Evolutionary conservation across 64 coral and sea anemone genomes (phyloP), one percentile per base, ranked within the genome.

Genomic region (Orbicella faveolata): DNA sequence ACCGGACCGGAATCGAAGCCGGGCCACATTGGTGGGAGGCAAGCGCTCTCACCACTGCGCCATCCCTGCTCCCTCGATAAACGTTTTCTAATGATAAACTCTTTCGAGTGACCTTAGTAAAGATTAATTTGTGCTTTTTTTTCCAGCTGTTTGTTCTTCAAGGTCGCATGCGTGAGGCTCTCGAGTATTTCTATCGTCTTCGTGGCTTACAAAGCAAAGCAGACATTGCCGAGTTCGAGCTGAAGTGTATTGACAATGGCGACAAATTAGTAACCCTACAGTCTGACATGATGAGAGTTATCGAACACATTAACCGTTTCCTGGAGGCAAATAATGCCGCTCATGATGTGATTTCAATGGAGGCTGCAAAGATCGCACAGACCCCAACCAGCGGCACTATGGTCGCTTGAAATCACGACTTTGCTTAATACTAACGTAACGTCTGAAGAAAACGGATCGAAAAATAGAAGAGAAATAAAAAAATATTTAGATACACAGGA

Each of bases 301-400:
- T 99, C 39, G 85, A 95, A 75, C 90, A 94, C 16, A 99, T 99
- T 52, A 99, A 90, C 75, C 94, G 91, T 21, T 99, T 99, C 75
- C 79, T 99, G 35, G 91, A 99, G 66, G 94, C 90, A 14, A 96
- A 95, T 41, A 95, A 95, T 39, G 91, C 94, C 8, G 89, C 94
- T 26, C 97, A 99, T 87, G 70, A 90, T 57, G 89, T 89, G 14
- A 96, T 96, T 39, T 99, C 97, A 20, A 39, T 90, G 41, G 91
- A 99, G 62, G 91, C 97, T 21, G 91, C 88, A 63, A 94, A 95
- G 79, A 86, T 96, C 15, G 90, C 83, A 2, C 74, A 80, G 59
- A 91, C 86, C 19, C 90, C 94, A 34, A 66, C 91, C 2, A 52
- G 7, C 44, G 57, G 36, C 23, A 63, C 59, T 25, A 15, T 78